phyloP scores from a whole-genome alignment of 1,140 invertebrate species.

The Drosophila kepulauana region DNA sequence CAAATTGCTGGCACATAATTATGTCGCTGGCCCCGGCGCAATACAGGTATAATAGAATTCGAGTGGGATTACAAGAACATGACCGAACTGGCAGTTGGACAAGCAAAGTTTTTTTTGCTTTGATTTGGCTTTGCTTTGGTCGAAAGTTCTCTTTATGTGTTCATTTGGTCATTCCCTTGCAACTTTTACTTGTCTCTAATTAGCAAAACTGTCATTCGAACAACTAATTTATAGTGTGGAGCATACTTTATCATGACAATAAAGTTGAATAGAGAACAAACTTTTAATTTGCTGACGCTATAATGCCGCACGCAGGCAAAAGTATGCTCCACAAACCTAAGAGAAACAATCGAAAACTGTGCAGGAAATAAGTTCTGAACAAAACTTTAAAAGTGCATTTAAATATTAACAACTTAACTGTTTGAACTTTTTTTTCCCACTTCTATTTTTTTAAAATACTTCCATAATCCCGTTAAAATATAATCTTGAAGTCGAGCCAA shows the following conservation, averaged over 20 bases:
- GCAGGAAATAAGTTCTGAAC: constrained; percentile 19
- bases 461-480: not conserved
- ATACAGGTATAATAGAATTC: constrained; percentile 35
- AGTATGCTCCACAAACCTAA: not conserved
- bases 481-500: not conserved
- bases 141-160: constrained; percentile 17
- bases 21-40: constrained; percentile 61
- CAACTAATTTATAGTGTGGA: constrained; percentile 70
- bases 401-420: not conserved
- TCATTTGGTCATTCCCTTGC: constrained; percentile 27
- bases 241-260: constrained; percentile 54
- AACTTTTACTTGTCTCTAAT: constrained; percentile 77
- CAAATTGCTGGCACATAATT: constrained; percentile 80
- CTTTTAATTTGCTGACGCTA: constrained; percentile 73
- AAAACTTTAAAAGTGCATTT: not conserved
- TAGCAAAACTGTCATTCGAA: constrained; percentile 57
- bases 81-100: constrained; percentile 7
- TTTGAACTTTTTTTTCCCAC: not conserved
- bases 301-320: constrained; percentile 55
- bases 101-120: constrained; percentile 15
- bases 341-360: not conserved
- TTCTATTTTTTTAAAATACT: not conserved
- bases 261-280: constrained; percentile 56
- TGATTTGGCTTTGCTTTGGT: constrained; percentile 30
- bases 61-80: constrained; percentile 32